Evolutionary conservation across 2,888 invertebrate genomes (phyloP).

Genomic region (Campoplex capitator): DNA sequence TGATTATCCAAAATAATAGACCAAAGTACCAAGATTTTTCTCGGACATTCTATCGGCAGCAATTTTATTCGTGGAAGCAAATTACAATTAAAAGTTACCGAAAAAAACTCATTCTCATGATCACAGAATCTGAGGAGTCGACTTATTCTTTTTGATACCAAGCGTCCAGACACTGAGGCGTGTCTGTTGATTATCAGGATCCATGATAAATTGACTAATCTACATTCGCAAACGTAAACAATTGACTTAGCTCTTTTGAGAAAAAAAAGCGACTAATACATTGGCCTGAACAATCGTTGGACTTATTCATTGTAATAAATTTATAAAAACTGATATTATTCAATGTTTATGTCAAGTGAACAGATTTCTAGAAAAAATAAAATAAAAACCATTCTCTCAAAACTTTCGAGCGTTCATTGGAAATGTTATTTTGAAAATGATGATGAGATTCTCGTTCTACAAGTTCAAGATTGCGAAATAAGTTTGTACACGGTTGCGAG

Average conservation of each 20-base stretch:
- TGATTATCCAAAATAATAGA: neutral
- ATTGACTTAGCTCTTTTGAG: no score
- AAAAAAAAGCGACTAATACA: neutral
- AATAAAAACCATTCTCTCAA: neutral
- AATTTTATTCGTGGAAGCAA: neutral
- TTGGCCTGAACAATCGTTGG: no score
- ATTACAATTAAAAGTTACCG: neutral
- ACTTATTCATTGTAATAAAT: no score
- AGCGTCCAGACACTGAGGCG: no score
- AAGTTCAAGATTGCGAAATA: neutral
- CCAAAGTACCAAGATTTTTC: neutral
- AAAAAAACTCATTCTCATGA: neutral
- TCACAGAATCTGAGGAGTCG: neutral
- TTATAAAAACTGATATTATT: neutral
- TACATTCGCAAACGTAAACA: no score
- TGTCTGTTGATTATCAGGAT: no score
- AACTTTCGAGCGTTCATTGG: neutral
- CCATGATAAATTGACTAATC: no score
- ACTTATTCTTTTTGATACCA: neutral
- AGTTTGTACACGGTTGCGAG: constrained; percentile 20
- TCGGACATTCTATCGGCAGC: neutral
- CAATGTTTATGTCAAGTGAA: neutral
- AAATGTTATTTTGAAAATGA: constrained; percentile 1
- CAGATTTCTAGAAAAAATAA: neutral
- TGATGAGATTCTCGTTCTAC: neutral